Base-by-base conservation (phyloP, 2,888 invertebrate genomes). In the Ophioninae sp. region DNA sequence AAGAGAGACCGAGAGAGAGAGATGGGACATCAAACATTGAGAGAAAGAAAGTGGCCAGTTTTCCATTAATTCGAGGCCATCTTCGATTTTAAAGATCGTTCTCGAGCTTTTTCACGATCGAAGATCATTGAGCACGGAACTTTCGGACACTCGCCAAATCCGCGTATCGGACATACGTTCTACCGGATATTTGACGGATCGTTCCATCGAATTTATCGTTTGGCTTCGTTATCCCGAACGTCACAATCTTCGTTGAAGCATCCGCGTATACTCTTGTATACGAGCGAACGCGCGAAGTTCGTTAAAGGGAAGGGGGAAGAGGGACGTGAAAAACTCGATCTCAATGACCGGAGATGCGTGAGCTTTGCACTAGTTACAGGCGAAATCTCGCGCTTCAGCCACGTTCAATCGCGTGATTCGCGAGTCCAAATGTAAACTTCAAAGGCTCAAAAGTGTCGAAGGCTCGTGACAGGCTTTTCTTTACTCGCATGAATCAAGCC, bases 401-500 rank as follows among this genome's bases (percentile, higher is more conserved):
- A 50, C 62, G 41, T 67, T 10, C 56, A 84, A 81, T 30, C 44
- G 39, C 21, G 69, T 67, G 57, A 65, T 70, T 73, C 39, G 59
- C n/a, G 41, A 39, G n/a, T 61, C 59, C 41, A 67, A 76, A 41
- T 65, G 7, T 23, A 59, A 59, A 41, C 13, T n/a, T 76, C 59
- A 67, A 67, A 56, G 20, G 74, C 65, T 30, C 30, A 30, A 30
- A 78, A 75, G 81, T 79, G 75, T 74, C 56, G 67, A 81, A 78
- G 62, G 81, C 77, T 72, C 44, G 61, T 64, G 72, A 74, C 78
- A 68, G 78, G 69, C 74, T 64, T 78, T 65, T 59, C 30, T 75
- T 56, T 56, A 6, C 30, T 37, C 10, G 20, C 17, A 74, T n/a
- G 21, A 74, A 57, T 44, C 64, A 41, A 64, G 64, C 74, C 74